These are phyloP conservation scores for Rhea pennata DNA, from an alignment of 2,113 vertebrate genomes.

Conservation along the genomic window DNA sequence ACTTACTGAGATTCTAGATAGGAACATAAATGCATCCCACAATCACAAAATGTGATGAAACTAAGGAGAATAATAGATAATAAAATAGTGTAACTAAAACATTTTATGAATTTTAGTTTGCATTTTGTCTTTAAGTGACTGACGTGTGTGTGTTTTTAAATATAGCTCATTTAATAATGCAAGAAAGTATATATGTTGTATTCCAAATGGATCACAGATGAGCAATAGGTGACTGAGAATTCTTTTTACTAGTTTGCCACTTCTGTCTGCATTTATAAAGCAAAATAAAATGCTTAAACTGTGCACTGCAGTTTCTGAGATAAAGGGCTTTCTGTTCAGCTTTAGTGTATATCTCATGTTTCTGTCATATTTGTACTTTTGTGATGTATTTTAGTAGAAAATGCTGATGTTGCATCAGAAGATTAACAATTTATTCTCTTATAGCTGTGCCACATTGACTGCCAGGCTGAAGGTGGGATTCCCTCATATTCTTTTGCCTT, in stretches of 20 bases:
- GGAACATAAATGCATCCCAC: neutral
- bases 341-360: neutral
- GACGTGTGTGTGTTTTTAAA: neutral
- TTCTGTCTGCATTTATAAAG: neutral
- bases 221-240: neutral
- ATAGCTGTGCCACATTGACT: constrained; percentile 96
- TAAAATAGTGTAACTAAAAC: neutral
- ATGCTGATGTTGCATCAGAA: neutral
- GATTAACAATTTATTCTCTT: constrained; percentile 33
- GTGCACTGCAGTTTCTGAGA: neutral
- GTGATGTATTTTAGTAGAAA: neutral
- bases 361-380: neutral
- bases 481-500: constrained; percentile 97
- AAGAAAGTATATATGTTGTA: neutral
- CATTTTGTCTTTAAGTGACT: neutral
- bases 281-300: neutral
- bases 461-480: constrained; percentile 95
- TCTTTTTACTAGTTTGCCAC: neutral
- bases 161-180: neutral
- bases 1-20: neutral
- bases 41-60: neutral
- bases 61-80: neutral
- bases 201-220: neutral
- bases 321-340: neutral
- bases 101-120: neutral